Percentiles rank a stretch among this genome's conserved stretches.
These are phyloP conservation scores for Barbus barbus DNA, from an alignment of 2,113 vertebrate species.

Conservation along the genomic window DNA sequence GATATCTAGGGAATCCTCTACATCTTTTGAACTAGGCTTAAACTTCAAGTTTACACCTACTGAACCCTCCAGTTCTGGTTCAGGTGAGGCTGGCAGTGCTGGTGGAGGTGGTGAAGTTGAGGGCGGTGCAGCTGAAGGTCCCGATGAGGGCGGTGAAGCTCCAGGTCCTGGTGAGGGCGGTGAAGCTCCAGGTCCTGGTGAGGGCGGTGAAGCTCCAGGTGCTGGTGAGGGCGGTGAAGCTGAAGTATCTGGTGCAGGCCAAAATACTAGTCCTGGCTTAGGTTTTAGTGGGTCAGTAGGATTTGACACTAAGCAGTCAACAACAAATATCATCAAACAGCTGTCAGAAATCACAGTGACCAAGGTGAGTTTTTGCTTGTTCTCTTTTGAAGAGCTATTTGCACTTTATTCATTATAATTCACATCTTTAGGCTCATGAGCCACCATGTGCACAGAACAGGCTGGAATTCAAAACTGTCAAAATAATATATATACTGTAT, in stretches of 20 bases:
- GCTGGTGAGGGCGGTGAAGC: background rate
- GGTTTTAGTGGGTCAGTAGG: fast-evolving
- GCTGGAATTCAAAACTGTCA: background rate
- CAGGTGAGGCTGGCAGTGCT: background rate
- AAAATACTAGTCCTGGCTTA: background rate
- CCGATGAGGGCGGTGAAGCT: background rate
- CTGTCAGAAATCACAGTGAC: conserved; percentile 54
- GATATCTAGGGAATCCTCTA: conserved; percentile 61
- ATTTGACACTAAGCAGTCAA: fast-evolving
- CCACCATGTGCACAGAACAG: background rate
- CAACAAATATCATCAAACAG: conserved; percentile 55
- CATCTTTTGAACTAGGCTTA: conserved; percentile 51
- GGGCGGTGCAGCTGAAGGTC: background rate
- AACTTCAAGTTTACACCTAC: conserved; percentile 75
- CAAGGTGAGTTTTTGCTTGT: conserved; percentile 58
- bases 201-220: background rate
- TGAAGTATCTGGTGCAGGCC: no score
- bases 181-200: background rate
- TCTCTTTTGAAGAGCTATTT: background rate
- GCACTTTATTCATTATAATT: background rate
- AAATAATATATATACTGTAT: no score
- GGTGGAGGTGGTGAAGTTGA: background rate
- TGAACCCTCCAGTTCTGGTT: conserved; percentile 44
- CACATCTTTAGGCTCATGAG: background rate
- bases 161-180: background rate